Evolutionary conservation across 2,888 invertebrate species (phyloP), one percentile per base, ranked within the genome.

Genomic region (Dinocampus coccinellae): DNA sequence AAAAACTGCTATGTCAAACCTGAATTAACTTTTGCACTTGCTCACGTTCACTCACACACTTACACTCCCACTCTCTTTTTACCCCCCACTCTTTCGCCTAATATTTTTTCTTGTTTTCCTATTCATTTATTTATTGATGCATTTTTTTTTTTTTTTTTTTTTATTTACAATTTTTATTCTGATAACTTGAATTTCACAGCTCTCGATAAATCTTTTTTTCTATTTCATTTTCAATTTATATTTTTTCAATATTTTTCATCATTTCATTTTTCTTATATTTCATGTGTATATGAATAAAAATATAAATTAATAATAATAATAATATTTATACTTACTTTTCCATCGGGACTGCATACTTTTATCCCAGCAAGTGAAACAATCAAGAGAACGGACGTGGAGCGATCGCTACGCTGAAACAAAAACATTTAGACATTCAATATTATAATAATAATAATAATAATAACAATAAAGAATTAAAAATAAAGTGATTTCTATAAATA

Each of bases 321-420:
- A 29, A 16, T 22, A 16, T 3, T 39, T 39, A 22, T 76, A 85
- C 89, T 90, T 88, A 95, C 95, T 92, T 94, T 93, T 85, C 94
- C 94, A 88, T 93, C 93, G 87, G 93, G 92, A 87, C 93, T 93
- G 92, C 94, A 94, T 90, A 95, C 93, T 90, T 94, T 94, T 88
- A 95, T 92, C 79, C 95, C 95, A 65, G 93, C 91, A 79, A 94
- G 90, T 29, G 94, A 93, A 78, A 95, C 91, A 82, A 93, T 92
- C 82, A 95, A 89, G 75, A 93, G 89, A 77, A 94, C 93, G 60
- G 92, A 91, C 80, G 92, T 93, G 82, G 92, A 92, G 80, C 90
- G 89, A 83, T 91, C 91, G 84, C 89, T 90, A 83, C 90, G 91
- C 92, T 93, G 90, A 75, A 90, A 90, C 81, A 88, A 81, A 83